Evolutionary conservation across 2,797 vertebrate species (phyloP).

Genomic region (Clarias fuscus): DNA sequence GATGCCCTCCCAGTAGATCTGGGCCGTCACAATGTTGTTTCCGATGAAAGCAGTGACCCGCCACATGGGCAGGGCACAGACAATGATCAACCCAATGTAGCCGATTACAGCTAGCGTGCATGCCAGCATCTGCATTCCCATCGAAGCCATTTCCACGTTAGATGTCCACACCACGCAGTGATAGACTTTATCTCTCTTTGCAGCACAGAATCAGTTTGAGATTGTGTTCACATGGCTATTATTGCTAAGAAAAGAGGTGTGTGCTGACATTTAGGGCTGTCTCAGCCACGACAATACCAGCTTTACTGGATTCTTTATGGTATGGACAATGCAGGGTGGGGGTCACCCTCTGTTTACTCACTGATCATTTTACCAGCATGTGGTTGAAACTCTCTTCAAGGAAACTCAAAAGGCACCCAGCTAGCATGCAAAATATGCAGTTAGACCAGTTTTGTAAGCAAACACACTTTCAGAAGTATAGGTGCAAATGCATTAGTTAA

Average conservation of each 20-base stretch:
- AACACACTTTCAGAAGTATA: neutral
- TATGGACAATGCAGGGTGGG: constrained; percentile 51
- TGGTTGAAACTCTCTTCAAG: constrained; percentile 31
- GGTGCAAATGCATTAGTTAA: neutral
- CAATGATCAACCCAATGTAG: constrained; percentile 50
- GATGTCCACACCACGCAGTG: neutral
- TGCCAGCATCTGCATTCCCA: constrained; percentile 54
- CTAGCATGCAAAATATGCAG: too few species aligned
- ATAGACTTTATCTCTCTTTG: neutral
- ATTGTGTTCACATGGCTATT: neutral
- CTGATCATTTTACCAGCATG: constrained; percentile 46
- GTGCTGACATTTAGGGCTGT: constrained; percentile 25
- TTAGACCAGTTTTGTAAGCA: too few species aligned
- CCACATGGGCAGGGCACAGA: constrained; percentile 56
- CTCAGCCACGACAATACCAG: constrained; percentile 50
- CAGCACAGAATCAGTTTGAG: neutral
- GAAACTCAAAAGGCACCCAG: neutral
- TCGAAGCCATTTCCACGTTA: constrained; percentile 18
- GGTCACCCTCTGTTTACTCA: neutral
- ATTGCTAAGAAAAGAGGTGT: constrained; percentile 30
- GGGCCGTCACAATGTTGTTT: constrained; percentile 56
- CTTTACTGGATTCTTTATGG: constrained; percentile 62
- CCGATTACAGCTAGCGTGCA: constrained; percentile 47
- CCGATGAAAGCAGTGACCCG: constrained; percentile 55
- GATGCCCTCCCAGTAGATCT: constrained; percentile 59